phyloP scores from a whole-genome alignment of 1,140 invertebrate genomes.

The Helicoverpa armigera region DNA sequence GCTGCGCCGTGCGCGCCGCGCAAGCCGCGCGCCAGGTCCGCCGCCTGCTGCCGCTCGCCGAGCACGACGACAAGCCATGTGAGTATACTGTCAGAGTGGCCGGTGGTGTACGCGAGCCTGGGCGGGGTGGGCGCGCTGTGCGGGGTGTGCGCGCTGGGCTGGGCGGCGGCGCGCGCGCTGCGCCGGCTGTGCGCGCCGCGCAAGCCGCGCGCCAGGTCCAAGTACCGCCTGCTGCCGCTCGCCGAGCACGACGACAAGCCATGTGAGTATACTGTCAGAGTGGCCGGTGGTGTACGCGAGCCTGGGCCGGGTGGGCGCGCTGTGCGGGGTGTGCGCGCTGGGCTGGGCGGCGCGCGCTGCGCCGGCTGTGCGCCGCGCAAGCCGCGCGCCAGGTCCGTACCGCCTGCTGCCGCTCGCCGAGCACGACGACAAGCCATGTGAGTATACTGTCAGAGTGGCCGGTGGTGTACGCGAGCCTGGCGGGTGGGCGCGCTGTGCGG shows the following conservation, averaged over 20 bases:
- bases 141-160: constrained; percentile 63
- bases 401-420: constrained; percentile 73
- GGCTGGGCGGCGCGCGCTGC: constrained; percentile 62
- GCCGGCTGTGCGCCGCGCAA: constrained; percentile 63
- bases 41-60: no score
- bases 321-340: constrained; percentile 63
- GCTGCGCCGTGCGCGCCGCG: constrained; percentile 66
- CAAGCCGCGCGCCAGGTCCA: constrained; percentile 62
- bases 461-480: constrained; percentile 77
- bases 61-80: no score
- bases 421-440: constrained; percentile 73
- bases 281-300: constrained; percentile 82
- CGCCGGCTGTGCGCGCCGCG: constrained; percentile 66
- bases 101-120: constrained; percentile 78
- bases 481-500: constrained; percentile 67
- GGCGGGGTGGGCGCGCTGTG: constrained; percentile 70
- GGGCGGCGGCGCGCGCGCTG: constrained; percentile 55
- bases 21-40: constrained; percentile 61
- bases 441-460: constrained; percentile 76
- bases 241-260: constrained; percentile 73
- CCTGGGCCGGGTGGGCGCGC: constrained; percentile 69
- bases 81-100: constrained; percentile 79
- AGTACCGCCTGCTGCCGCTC: constrained; percentile 74
- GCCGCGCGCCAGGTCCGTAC: constrained; percentile 66
- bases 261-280: constrained; percentile 69